Conservation (phyloP, 2,888 invertebrate species). For the Agelastica alni region DNA sequence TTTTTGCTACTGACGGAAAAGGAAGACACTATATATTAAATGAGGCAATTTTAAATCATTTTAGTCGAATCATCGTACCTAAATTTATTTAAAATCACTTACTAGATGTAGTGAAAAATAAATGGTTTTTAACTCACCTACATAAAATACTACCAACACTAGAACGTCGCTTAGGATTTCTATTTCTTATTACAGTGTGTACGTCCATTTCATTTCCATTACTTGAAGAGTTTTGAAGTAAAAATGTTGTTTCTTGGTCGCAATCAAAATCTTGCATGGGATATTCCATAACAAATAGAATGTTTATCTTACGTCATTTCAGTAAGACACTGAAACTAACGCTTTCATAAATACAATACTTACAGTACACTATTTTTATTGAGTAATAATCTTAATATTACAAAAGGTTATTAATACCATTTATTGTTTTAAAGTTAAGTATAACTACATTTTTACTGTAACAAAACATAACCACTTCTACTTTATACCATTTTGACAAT, state of each 20-base stretch:
- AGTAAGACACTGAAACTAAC: conserved; percentile 17
- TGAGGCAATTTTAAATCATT: conserved; percentile 17
- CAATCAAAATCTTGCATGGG: conserved; percentile 57
- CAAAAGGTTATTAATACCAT: no score
- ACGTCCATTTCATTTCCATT: conserved; percentile 56
- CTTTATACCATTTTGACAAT: no score
- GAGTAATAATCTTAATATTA: no score
- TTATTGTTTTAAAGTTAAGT: no score
- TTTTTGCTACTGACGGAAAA: not conserved
- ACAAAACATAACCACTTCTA: no score
- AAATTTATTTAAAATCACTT: no score
- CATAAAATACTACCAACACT: conserved; percentile 49
- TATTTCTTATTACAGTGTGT: conserved; percentile 46
- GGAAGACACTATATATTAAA: not conserved
- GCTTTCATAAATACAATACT: not conserved
- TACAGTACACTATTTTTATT: no score
- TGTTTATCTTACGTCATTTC: conserved; percentile 23
- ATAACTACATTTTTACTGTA: no score
- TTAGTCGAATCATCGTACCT: no score
- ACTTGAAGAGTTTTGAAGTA: conserved; percentile 50
- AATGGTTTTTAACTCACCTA: conserved; percentile 43
- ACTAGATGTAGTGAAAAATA: no score
- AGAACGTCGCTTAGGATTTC: conserved; percentile 49
- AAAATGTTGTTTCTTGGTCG: conserved; percentile 56
- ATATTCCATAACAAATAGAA: conserved; percentile 53